A percentile compares a stretch with the other conserved stretches of the same genome.
Evolutionary conservation across 2,113 vertebrate genomes (phyloP).

Genomic region (Ornithorhynchus anatinus): DNA sequence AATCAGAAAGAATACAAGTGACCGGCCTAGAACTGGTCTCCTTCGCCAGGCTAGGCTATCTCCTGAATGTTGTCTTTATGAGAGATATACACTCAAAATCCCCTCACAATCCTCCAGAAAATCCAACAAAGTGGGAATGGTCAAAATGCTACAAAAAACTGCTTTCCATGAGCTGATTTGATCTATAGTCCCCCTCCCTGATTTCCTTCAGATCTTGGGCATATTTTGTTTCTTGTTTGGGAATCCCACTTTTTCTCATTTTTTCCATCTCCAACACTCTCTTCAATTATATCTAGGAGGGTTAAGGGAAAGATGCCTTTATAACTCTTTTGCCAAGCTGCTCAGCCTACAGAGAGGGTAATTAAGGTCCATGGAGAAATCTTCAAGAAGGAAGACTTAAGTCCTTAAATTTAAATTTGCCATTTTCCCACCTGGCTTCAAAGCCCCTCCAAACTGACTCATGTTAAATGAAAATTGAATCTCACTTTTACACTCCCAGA

Average conservation of each 20-base stretch:
- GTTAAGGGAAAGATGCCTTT: slow-evolving; percentile 15
- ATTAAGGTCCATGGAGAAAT: slow-evolving; percentile 40
- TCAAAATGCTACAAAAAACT: too few species aligned
- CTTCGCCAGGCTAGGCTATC: too few species aligned
- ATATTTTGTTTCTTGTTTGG: too few species aligned
- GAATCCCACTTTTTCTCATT: neutral
- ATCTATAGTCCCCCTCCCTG: too few species aligned
- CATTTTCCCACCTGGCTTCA: slow-evolving; percentile 4
- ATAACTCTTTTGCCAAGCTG: slow-evolving; percentile 8
- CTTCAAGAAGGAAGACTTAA: slow-evolving; percentile 4
- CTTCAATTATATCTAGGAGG: slow-evolving; percentile 31
- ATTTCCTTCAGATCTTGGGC: too few species aligned
- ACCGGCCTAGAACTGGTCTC: too few species aligned
- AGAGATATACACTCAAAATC: too few species aligned
- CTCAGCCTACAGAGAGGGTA: slow-evolving; percentile 35
- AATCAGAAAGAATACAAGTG: too few species aligned
- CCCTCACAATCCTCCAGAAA: too few species aligned
- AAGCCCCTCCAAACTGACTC: slow-evolving; percentile 1
- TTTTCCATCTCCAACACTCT: slow-evolving; percentile 7
- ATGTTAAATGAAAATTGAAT: slow-evolving; percentile 7
- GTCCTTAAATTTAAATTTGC: slow-evolving; percentile 13
- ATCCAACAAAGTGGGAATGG: too few species aligned
- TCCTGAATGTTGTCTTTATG: too few species aligned
- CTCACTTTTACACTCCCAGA: neutral
- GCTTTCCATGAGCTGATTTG: too few species aligned